Percentiles rank a stretch among this genome's conserved stretches.
These are phyloP conservation scores for Potorous gilbertii DNA, from an alignment of 2,797 vertebrate species.

Conservation along the genomic window DNA sequence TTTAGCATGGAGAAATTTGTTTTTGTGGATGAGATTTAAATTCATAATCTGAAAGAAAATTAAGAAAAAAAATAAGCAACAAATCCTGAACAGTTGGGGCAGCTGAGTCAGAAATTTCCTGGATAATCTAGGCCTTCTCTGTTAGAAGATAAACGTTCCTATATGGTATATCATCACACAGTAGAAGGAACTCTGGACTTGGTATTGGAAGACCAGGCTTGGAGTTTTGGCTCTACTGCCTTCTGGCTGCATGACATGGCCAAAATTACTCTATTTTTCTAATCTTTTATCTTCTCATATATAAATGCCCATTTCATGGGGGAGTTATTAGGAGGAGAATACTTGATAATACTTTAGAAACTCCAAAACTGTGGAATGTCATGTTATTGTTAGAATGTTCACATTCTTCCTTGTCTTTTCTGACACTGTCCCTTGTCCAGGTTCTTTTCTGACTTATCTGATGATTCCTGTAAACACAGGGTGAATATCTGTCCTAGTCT, in stretches of 20 bases:
- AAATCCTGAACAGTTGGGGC: background rate
- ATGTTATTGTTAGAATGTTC: background rate
- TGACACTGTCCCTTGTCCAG: background rate
- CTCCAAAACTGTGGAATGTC: background rate
- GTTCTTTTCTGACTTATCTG: background rate
- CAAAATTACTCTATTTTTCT: background rate
- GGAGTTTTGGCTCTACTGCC: background rate
- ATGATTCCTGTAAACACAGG: background rate
- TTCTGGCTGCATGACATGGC: background rate
- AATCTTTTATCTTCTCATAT: background rate
- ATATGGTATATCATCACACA: background rate
- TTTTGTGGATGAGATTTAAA: background rate
- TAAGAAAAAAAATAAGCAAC: background rate
- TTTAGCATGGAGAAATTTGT: background rate
- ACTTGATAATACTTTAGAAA: background rate
- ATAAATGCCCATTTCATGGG: background rate
- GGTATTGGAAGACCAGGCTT: background rate
- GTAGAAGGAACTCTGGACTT: background rate
- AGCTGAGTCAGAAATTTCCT: background rate
- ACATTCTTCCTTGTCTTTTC: background rate
- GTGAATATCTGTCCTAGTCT: background rate
- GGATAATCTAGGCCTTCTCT: background rate
- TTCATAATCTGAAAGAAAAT: background rate
- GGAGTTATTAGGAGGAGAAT: background rate
- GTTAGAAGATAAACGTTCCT: background rate